Base-by-base conservation (phyloP, 2,797 vertebrate species). In the Ceryle rudis region DNA sequence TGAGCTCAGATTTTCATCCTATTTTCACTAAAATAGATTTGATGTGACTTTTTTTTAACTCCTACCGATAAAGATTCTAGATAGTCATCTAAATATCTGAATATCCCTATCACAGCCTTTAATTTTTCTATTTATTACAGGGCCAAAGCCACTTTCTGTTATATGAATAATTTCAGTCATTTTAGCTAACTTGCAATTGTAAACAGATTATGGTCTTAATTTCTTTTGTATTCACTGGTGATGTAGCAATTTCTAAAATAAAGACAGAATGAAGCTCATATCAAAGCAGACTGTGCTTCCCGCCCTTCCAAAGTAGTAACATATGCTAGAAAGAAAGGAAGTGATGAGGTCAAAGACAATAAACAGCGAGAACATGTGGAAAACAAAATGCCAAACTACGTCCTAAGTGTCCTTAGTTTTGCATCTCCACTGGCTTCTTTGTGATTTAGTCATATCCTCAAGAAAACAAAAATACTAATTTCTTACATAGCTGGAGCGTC, bases 181-280 rank as follows among this genome's bases (percentile, higher is more conserved):
- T 92, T 79, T 74, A 75, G 39, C 37, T 81, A 82, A 77, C 39
- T 73, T 64, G 64, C 49, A 69, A 46, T 6, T 88, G 26, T 55
- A 60, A 87, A 78, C 37, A 85, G 66, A 80, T 82, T 41, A 87
- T 37, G 66, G 26, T 26, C 69, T 85, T 93, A 22, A 28, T 67
- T 94, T 85, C 95, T 92, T 94, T 94, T 72, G 86, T 70, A 70
- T 89, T 52, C 22, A 90, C 42, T 61, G 47, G 44, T 94, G 74
- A 80, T 78, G 88, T 65, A 84, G 78, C 83, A 72, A 93, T 91
- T 93, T 77, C 79, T 81, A 81, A 92, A 94, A 95, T 46, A 91
- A 62, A 77, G 81, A 92, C 37, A 90, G 86, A 97, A 91, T 47
- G 39, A 86, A 51, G 18, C 47, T 71, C 65, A 35, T 88, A 93